Evolutionary conservation across 2,888 invertebrate species (phyloP), one percentile per base, ranked within the genome.

Genomic region (Pyrocoelia pectoralis): DNA sequence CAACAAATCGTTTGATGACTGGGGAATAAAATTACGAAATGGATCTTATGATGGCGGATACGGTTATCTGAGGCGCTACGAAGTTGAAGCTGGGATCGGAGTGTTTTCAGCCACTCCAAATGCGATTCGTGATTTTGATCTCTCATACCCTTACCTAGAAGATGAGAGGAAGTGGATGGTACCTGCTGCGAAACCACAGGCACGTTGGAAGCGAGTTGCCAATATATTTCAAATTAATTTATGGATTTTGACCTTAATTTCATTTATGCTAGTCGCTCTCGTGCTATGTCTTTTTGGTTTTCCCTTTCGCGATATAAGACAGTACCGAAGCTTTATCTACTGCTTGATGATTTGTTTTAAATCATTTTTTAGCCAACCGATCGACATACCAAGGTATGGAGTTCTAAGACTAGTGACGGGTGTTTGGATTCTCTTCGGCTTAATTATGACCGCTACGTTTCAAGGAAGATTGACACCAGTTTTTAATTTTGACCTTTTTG

Each of bases 381-480:
- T 24, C 13, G 3, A 12, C 8, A 24, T 51, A 8, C 64, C 64
- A 9, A 55, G 38, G 28, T 10, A 13, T 1, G 6, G 5, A 5
- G 8, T n/a, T 8, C 13, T 46, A 12, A 57, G 55, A 19, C 10
- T 65, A 0, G 4, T 51, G 0, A 43, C 61, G 28, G 15, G 18
- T 0, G 4, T 41, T 8, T 61, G 65, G 61, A n/a, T 65, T 1
- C 13, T 14, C 1, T 18, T 50, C 14, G 33, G 46, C 6, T 46
- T 38, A 13, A 15, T 61, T 1, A 41, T 59, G 10, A n/a, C 14
- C 1, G 52, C 60, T 3, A 38, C 41, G 9, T 68, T 66, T 53
- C 66, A 68, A 61, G 57, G 64, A 4, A 51, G 66, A n/a, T 6
- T 64, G 10, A 54, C 61, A 4, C 19, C 50, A 0, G 56, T 24